Conservation (phyloP, 2,888 invertebrate species). For the Drosophila kanekoi region DNA sequence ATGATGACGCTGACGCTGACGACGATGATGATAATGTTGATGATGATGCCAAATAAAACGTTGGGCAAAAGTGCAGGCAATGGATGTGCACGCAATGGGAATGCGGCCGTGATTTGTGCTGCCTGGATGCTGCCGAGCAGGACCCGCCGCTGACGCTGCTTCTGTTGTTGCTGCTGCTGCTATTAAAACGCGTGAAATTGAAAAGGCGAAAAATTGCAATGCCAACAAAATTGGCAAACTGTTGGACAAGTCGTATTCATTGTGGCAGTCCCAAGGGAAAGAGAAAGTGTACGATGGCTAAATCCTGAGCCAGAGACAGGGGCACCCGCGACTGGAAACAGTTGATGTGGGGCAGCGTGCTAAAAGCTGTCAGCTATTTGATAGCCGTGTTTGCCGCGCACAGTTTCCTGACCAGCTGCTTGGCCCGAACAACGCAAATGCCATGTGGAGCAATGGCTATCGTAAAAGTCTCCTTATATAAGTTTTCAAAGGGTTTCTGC, state of each 20-base stretch:
- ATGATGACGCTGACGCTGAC: conserved; percentile 41
- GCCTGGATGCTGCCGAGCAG: conserved; percentile 16
- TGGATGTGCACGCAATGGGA: conserved; percentile 28
- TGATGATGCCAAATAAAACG: conserved; percentile 62
- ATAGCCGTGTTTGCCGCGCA: conserved; percentile 36
- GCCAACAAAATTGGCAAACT: conserved; percentile 62
- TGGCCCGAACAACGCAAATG: conserved; percentile 3
- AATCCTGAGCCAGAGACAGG: not conserved
- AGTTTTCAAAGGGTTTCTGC: too few relatives aligned
- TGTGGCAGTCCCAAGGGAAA: conserved; percentile 18
- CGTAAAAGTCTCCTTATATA: conserved; percentile 9
- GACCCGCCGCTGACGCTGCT: not conserved
- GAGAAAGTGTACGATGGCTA: not conserved
- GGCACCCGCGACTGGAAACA: conserved; percentile 26
- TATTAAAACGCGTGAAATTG: conserved; percentile 75
- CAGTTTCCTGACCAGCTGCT: conserved; percentile 19
- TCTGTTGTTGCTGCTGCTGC: conserved; percentile 24
- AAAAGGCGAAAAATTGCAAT: conserved; percentile 77
- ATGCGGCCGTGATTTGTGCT: conserved; percentile 50
- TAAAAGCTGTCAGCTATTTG: conserved; percentile 62
- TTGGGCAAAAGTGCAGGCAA: conserved; percentile 32
- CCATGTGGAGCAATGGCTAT: conserved; percentile 11
- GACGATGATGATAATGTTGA: conserved; percentile 13
- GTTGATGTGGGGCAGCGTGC: conserved; percentile 43
- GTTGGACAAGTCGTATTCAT: conserved; percentile 48